Conservation (phyloP, 1,140 invertebrate species). For the Diabrotica undecimpunctata region DNA sequence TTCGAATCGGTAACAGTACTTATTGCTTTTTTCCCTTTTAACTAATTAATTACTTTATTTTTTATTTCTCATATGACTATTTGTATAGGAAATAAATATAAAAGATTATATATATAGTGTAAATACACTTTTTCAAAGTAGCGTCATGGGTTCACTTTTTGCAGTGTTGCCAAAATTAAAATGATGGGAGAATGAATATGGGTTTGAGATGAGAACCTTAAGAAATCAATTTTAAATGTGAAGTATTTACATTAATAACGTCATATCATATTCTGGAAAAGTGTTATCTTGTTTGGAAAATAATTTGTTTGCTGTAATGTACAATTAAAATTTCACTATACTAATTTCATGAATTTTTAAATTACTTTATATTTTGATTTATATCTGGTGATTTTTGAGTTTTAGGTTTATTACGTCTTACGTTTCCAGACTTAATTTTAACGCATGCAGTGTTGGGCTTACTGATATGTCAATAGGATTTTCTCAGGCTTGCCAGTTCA, state of each 20-base stretch:
- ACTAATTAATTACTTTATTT: not conserved
- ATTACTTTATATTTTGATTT: too few relatives aligned
- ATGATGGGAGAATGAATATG: not conserved
- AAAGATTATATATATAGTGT: not conserved
- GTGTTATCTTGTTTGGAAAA: too few relatives aligned
- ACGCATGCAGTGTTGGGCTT: too few relatives aligned
- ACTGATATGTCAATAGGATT: too few relatives aligned
- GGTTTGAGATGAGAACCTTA: not conserved
- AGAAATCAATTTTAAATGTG: not conserved
- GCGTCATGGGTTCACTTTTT: slow-evolving; percentile 2
- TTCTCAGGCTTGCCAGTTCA: too few relatives aligned
- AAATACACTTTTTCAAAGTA: slow-evolving; percentile 3
- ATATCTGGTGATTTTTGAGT: too few relatives aligned
- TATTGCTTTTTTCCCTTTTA: not conserved
- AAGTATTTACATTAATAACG: not conserved
- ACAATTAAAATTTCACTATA: too few relatives aligned
- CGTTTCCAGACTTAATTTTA: too few relatives aligned
- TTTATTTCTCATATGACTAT: not conserved
- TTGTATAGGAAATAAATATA: not conserved
- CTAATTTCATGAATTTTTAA: too few relatives aligned
- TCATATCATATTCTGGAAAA: too few relatives aligned
- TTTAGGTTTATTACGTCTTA: too few relatives aligned
- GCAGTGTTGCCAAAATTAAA: not conserved
- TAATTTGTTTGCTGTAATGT: too few relatives aligned
- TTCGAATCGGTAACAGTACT: slow-evolving; percentile 26